These are phyloP conservation scores for Apteryx mantelli DNA, from an alignment of 2,113 vertebrate genomes.

Conservation along the genomic window DNA sequence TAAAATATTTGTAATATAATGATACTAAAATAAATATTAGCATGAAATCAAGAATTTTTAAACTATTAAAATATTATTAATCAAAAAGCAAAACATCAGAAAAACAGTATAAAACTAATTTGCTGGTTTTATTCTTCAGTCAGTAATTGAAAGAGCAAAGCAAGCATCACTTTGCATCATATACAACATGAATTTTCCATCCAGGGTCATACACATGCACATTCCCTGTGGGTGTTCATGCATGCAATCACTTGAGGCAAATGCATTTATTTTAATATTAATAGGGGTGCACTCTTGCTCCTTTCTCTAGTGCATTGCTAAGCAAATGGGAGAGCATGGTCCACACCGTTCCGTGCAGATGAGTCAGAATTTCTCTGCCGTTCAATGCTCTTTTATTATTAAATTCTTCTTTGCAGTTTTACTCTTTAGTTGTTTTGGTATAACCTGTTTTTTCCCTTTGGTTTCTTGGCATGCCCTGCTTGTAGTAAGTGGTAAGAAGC, in stretches of 20 bases:
- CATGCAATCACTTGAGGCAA: neutral
- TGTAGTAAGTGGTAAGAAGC: no score
- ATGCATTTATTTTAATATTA: fast-evolving
- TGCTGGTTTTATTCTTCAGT: neutral
- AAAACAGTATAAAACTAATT: neutral
- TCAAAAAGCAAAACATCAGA: neutral
- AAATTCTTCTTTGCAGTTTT: neutral
- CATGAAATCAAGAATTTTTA: neutral
- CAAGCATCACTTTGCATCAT: neutral
- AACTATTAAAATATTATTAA: neutral
- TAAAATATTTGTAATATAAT: neutral
- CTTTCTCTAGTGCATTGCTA: neutral
- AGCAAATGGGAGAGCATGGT: neutral
- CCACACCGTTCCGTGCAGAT: neutral
- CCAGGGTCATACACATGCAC: no score
- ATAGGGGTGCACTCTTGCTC: neutral
- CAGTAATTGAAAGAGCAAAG: neutral
- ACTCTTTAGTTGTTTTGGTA: neutral
- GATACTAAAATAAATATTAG: neutral
- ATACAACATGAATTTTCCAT: neutral
- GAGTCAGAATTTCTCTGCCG: neutral
- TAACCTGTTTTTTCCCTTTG: neutral
- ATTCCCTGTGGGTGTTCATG: neutral
- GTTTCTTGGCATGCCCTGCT: neutral
- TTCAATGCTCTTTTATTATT: neutral